Evolutionary conservation across 2,888 invertebrate species (phyloP), one percentile per base, ranked within the genome.

Genomic region (Sclerodermus sp.): DNA sequence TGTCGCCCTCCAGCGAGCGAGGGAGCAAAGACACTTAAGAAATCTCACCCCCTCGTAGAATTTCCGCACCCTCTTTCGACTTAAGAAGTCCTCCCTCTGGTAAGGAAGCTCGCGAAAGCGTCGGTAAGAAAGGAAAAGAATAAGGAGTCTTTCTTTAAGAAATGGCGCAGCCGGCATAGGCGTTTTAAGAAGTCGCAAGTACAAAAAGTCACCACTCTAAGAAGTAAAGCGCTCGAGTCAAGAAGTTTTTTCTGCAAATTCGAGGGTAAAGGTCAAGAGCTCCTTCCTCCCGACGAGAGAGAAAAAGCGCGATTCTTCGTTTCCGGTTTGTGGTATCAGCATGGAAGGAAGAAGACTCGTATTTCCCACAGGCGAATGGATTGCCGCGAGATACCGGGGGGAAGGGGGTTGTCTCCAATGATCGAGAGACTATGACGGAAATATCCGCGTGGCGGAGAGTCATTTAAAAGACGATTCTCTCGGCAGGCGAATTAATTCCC

Each of bases 91-190:
- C 38, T 51, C 48, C 61, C 51, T 62, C 68, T 65, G 77, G 71
- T 77, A 77, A 77, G 67, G 72, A 66, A 75, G 71, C 70, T 62
- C 53, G 59, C 61, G 58, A 49, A 47, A 51, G 50, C 45, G 52
- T 76, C 77, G 77, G 76, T 77, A 77, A 77, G 70, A 73, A 69
- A 74, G 76, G 71, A 60, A 73, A 77, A 77, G 73, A 76, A 76
- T 66, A 60, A 58, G 64, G 49, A 60, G 51, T 50, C 60, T 62
- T 70, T 76, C 76, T 75, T 76, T 68, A 76, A 76, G 76, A 74
- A 73, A 71, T 71, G 70, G 71, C 72, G 74, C 71, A 70, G 65
- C 58, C 57, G 68, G 64, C 66, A 67, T 57, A 59, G 58, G 61
- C 63, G 60, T 60, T 68, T 68, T 68, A 69, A 70, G 70, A 70